phyloP scores from a whole-genome alignment of 2,113 vertebrate species.

The Chlorocebus sabaeus region DNA sequence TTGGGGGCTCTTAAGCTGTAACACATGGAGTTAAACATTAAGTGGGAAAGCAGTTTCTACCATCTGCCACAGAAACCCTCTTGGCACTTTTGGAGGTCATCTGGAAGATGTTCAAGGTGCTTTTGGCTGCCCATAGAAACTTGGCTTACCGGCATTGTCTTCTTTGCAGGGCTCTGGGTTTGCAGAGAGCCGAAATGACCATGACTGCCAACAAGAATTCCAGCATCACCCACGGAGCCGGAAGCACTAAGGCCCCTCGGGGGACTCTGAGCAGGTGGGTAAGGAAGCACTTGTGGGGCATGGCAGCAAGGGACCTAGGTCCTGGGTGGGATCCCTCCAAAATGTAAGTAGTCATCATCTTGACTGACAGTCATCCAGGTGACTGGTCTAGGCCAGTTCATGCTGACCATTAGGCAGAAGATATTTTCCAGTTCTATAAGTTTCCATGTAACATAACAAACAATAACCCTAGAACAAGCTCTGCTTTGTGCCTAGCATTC shows the following conservation, averaged over 20 bases:
- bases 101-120: slow-evolving; percentile 54
- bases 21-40: slow-evolving; percentile 33
- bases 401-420: neutral
- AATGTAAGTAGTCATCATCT: neutral
- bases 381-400: neutral
- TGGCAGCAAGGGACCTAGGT: neutral
- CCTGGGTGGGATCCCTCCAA: neutral
- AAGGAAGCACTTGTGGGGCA: neutral
- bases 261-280: slow-evolving; percentile 93
- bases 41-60: slow-evolving; percentile 38
- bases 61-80: slow-evolving; percentile 10
- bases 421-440: neutral
- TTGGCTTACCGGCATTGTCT: slow-evolving; percentile 69
- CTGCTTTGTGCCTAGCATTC: neutral
- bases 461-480: neutral
- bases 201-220: slow-evolving; percentile 99
- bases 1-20: slow-evolving; percentile 15
- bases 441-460: neutral
- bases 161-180: slow-evolving; percentile 86
- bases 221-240: slow-evolving; percentile 89
- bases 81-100: slow-evolving; percentile 32
- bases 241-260: slow-evolving; percentile 91
- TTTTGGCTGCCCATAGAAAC: slow-evolving; percentile 30
- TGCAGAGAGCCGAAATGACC: slow-evolving; percentile 88
- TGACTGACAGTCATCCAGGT: neutral